phyloP scores from a whole-genome alignment of 2,888 invertebrate genomes.

The Pseudeuparius sepicola region DNA sequence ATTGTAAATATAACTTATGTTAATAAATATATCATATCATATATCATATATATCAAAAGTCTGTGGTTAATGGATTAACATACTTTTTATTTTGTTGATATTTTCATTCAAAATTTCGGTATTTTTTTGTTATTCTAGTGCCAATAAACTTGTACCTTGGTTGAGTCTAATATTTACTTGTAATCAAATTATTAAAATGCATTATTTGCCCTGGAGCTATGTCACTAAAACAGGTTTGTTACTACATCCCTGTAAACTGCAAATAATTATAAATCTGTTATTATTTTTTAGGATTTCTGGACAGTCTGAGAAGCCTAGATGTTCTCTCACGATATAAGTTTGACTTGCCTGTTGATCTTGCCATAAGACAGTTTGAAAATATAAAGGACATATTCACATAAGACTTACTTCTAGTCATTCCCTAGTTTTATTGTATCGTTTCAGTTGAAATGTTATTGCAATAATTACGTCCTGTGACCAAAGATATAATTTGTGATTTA shows the following conservation, averaged over 20 bases:
- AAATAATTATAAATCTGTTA: conserved; percentile 3
- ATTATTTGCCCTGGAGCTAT: conserved; percentile 90
- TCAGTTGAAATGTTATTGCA: too few species aligned
- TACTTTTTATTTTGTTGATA: too few species aligned
- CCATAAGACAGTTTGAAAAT: conserved; percentile 93
- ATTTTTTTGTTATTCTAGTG: too few species aligned
- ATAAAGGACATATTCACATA: conserved; percentile 92
- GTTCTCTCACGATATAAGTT: conserved; percentile 76
- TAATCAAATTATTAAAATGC: conserved; percentile 64
- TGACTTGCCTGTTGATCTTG: conserved; percentile 91
- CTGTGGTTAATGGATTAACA: too few species aligned
- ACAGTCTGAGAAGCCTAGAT: conserved; percentile 84
- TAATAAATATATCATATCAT: too few species aligned
- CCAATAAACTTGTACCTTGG: conserved; percentile 89
- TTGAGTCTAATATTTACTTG: conserved; percentile 85
- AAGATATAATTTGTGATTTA: too few species aligned
- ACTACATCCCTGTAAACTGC: not conserved
- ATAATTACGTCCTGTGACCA: too few species aligned
- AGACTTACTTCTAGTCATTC: conserved; percentile 23
- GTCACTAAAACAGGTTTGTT: conserved; percentile 75
- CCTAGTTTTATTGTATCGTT: too few species aligned
- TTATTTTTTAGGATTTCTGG: conserved; percentile 73
- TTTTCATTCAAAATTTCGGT: too few species aligned
- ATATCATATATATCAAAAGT: too few species aligned
- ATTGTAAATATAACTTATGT: too few species aligned